Conservation (phyloP, 2,888 invertebrate genomes). For the Schrankia costaestrigalis region DNA sequence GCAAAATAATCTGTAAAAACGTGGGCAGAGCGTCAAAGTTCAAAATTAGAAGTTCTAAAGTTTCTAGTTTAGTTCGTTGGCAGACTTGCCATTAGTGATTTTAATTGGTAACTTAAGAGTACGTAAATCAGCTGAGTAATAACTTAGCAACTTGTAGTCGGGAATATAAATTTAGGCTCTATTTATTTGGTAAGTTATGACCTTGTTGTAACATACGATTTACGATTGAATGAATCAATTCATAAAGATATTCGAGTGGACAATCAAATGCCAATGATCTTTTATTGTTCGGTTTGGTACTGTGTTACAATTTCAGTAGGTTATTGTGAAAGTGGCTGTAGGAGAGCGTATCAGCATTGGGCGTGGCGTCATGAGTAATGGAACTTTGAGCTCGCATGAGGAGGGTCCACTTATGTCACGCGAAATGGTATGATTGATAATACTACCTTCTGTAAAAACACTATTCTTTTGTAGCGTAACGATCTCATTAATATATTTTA, state of each 20-base stretch:
- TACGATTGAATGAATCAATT: constrained; percentile 26
- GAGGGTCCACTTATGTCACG: constrained; percentile 79
- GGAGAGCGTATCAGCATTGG: constrained; percentile 66
- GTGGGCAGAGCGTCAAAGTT: constrained; percentile 8
- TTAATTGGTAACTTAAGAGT: too few relatives aligned
- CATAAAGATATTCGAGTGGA: constrained; percentile 15
- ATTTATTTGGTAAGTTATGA: too few relatives aligned
- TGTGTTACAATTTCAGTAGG: constrained; percentile 24
- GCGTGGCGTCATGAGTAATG: constrained; percentile 76
- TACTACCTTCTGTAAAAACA: constrained; percentile 68
- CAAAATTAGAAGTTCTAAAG: constrained; percentile 15
- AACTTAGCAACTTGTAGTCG: too few relatives aligned
- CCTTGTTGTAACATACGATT: constrained; percentile 12
- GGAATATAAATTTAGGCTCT: constrained; percentile 1
- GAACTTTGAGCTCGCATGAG: constrained; percentile 72
- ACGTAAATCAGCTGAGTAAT: too few relatives aligned
- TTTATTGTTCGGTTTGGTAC: constrained; percentile 24
- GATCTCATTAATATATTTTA: constrained; percentile 37
- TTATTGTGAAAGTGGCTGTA: constrained; percentile 51
- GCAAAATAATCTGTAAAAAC: constrained; percentile 17
- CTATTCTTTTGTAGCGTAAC: constrained; percentile 53
- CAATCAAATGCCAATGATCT: constrained; percentile 14
- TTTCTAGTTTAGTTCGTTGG: constrained; percentile 12
- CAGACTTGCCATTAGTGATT: constrained; percentile 14
- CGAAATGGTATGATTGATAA: constrained; percentile 77